Percentiles rank a stretch among this genome's conserved stretches.
phyloP scores from a whole-genome alignment of 2,797 vertebrate species.

The Pangasius macronema region DNA sequence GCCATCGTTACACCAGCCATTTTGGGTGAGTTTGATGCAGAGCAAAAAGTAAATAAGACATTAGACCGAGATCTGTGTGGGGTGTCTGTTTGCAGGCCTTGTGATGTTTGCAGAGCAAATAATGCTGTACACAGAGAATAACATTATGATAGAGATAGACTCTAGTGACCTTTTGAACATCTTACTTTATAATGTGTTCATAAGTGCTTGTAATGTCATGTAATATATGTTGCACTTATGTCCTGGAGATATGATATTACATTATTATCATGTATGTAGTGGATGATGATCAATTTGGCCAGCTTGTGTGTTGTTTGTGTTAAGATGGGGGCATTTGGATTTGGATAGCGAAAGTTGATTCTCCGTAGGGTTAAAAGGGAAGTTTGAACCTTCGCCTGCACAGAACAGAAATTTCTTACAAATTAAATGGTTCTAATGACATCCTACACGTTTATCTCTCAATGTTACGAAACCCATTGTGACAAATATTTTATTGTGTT shows the following conservation, averaged over 20 bases:
- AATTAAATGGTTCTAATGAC: not conserved
- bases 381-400: not conserved
- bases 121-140: constrained; percentile 21
- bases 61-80: constrained; percentile 15
- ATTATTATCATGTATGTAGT: not conserved
- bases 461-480: not conserved
- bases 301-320: not conserved
- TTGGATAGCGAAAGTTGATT: not conserved
- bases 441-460: not conserved
- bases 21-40: constrained; percentile 42
- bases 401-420: not conserved
- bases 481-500: constrained; percentile 3
- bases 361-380: not conserved
- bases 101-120: constrained; percentile 47
- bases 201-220: not conserved
- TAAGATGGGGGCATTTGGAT: not conserved
- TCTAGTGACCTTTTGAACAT: not conserved
- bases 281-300: not conserved
- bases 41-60: constrained; percentile 36
- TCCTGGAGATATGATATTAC: not conserved
- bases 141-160: not conserved
- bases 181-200: not conserved
- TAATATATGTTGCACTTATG: not conserved
- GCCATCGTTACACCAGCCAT: constrained; percentile 39
- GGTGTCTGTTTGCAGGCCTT: constrained; percentile 28